These are phyloP conservation scores for Musca domestica DNA, from an alignment of 1,140 invertebrate species.

Conservation along the genomic window DNA sequence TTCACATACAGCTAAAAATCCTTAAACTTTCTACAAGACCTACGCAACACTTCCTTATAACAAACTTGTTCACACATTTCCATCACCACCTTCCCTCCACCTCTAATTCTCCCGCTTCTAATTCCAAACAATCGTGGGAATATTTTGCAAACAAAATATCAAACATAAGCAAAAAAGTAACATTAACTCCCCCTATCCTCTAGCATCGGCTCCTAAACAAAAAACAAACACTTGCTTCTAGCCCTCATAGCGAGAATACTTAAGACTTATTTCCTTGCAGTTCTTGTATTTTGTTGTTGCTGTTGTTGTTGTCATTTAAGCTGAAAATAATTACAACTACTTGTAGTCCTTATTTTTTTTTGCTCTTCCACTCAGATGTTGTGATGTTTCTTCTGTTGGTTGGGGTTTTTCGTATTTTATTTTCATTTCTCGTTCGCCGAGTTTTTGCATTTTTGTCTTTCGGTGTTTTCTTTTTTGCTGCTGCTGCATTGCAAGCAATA, in stretches of 20 bases:
- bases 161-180: conserved; percentile 16
- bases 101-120: too few relatives aligned
- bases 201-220: conserved; percentile 25
- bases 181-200: conserved; percentile 23
- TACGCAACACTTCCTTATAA: too few relatives aligned
- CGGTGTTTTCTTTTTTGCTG: neutral
- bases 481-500: neutral
- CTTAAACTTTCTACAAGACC: too few relatives aligned
- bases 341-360: conserved; percentile 25
- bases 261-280: conserved; percentile 52
- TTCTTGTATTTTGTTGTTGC: too few relatives aligned
- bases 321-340: conserved; percentile 52
- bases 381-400: neutral
- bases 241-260: conserved; percentile 32
- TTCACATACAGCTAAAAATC: too few relatives aligned
- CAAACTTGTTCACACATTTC: too few relatives aligned
- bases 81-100: too few relatives aligned
- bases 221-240: conserved; percentile 31
- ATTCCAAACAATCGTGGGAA: conserved; percentile 24
- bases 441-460: neutral
- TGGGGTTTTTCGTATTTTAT: neutral
- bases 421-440: too few relatives aligned
- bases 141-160: conserved; percentile 8
- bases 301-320: conserved; percentile 49
- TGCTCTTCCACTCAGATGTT: neutral